Evolutionary conservation across 2,797 vertebrate species (phyloP), one percentile per base, ranked within the genome.

Genomic region (Falco biarmicus): DNA sequence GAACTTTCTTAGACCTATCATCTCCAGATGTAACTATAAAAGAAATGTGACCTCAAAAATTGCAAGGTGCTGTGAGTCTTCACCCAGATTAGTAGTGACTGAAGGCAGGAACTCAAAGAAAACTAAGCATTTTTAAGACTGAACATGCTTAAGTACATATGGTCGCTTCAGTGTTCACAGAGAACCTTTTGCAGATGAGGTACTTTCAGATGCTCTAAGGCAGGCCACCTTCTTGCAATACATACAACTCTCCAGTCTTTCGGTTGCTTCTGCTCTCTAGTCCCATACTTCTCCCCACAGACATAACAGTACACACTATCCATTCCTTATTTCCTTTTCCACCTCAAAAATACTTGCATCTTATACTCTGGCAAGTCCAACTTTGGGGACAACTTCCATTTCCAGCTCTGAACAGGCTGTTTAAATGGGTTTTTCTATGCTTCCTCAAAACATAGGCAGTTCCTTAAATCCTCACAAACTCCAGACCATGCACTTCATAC

Each of bases 231-330:
- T 69, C 54, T 66, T 41, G 48, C 32, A 63, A 57, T 14, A 41
- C 16, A 4, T 15, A 15, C 5, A 15, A 29, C 41, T 59, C 53
- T 31, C 22, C 61, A 59, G 39, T 12, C 50, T 57, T 66, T 10
- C n/a, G 21, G 24, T 17, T 51, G 16, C 37, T 63, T 78, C 56
- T 57, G 43, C 60, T 73, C 41, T 66, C 65, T 73, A 32, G 19
- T 28, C 45, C n/a, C 19, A 32, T 18, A 48, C n/a, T 69, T 64
- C 39, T 43, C 37, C 43, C 9, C 16, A 14, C 16, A 54, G 41
- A 19, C 1, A 0, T 5, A 78, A 56, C 10, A 73, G 39, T 7
- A 48, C 0, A 0, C 21, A 41, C 37, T 37, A 73, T 32, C n/a
- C 10, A 24, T 53, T 53, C 39, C 39, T 53, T 50, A 54, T 17